Base-by-base conservation (phyloP, 1,140 invertebrate species). In the Zaprionus vittiger region DNA sequence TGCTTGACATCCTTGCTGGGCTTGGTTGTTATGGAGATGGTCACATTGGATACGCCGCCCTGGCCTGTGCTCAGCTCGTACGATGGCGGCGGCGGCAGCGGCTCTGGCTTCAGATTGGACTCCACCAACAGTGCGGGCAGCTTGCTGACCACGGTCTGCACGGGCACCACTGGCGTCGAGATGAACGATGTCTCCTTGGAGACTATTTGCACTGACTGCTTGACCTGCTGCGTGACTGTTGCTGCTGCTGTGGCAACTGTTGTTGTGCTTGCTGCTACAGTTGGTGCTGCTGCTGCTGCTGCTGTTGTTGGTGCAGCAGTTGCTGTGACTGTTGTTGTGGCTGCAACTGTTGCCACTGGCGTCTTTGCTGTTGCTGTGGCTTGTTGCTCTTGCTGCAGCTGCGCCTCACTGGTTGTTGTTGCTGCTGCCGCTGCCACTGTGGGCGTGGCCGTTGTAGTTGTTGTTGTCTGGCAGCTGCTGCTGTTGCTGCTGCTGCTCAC, bases 351-450 rank as follows among this genome's bases (percentile, higher is more conserved):
- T 26, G 31, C 31, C 7, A 34, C 31, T 34, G 72, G 66, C 54
- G 93, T 79, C 14, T 41, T 14, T 38, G 31, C 22, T 12, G 44
- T 2, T 26, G 93, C 91, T 70, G 93, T 91, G 6, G 93, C 79
- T 20, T 41, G 24, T 15, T 52, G 94, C 91, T 61, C 92, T 12
- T 20, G 47, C 54, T 41, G 47, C 63, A 31, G 78, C 72, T 72
- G 69, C 15, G 91, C 77, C 49, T 71, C 20, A 94, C 95, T 0
- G 95, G 95, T 0, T 95, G 95, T 28, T 12, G 37, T 81, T 69
- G 78, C 71, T 60, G 77, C 70, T 66, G 78, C 62, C 52, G 77
- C 70, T 64, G 78, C 62, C 55, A 66, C 62, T 62, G 79, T 78
- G 92, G 93, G 69, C 91, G 81, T 66, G 24, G 77, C 75, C 91